These are phyloP conservation scores for Folsomia manolachei DNA, from an alignment of 2,888 invertebrate genomes.

Conservation along the genomic window DNA sequence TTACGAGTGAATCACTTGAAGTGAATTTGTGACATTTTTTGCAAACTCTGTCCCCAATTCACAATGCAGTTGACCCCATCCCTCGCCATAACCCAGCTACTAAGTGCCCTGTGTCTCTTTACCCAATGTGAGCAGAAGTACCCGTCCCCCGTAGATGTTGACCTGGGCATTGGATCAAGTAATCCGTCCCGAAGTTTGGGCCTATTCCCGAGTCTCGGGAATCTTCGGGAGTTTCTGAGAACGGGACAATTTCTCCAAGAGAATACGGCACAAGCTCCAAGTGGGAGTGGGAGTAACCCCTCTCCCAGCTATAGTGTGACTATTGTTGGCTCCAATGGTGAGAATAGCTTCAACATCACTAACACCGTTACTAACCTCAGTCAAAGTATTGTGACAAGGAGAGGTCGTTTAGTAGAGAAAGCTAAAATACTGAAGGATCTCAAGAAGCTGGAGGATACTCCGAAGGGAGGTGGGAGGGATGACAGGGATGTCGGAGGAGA, in stretches of 20 bases:
- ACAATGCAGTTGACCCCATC: background rate
- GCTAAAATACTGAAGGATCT: background rate
- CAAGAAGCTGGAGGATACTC: background rate
- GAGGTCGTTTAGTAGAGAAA: background rate
- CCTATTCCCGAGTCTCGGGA: too few relatives aligned
- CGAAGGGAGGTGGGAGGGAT: background rate
- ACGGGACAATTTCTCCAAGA: too few relatives aligned
- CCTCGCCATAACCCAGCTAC: background rate
- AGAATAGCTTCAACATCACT: too few relatives aligned
- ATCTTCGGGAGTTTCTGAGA: too few relatives aligned
- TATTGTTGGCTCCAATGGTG: background rate
- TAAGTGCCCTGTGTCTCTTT: background rate
- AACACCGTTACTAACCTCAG: too few relatives aligned
- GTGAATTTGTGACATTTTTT: too few relatives aligned
- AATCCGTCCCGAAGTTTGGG: too few relatives aligned
- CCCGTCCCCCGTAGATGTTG: background rate
- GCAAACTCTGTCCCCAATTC: too few relatives aligned
- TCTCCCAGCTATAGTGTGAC: background rate
- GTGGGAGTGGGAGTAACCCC: background rate
- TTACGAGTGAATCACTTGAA: too few relatives aligned
- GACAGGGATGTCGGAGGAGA: conserved; percentile 5
- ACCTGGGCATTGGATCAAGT: too few relatives aligned
- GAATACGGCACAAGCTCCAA: background rate
- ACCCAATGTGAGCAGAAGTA: background rate
- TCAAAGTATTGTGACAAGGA: background rate